Base-by-base conservation (phyloP, 2,888 invertebrate genomes). In the Eupithecia insigniata region DNA sequence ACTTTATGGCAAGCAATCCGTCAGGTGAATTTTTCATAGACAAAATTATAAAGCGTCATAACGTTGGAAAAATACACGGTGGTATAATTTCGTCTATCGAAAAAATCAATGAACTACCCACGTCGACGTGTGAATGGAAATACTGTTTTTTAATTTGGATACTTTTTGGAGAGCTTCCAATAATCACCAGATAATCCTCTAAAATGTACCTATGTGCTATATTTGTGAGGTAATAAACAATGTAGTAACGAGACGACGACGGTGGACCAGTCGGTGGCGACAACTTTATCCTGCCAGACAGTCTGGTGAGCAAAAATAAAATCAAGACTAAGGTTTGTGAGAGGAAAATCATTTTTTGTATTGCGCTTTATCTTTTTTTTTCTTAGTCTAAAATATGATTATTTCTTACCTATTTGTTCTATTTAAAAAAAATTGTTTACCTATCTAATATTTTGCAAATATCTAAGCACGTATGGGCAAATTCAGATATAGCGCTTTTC, bases 191-290 rank as follows among this genome's bases (percentile, higher is more conserved):
- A 80, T 76, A 12, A 79, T 76, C 62, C 10, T 58, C 58, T 65
- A 55, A 66, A 28, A 68, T 67, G 58, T 62, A 39, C 12, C 61
- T 39, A 36, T n/a, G 71, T 64, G 78, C 69, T 83, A 83, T 84
- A 86, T 84, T 84, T 84, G 83, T 83, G 83, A 84, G 80, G 80
- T 76, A 80, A 90, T 91, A 92, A 91, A 91, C 87, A 87, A 83
- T 74, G 76, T 79, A 85, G 86, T 90, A 86, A 85, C 83, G 78
- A 26, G 26, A 79, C 76, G 76, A 76, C 91, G 32, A 18, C 34
- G 32, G 10, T 18, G 34, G 34, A 1, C 18, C n/a, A 78, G 18
- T 1, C 12, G 78, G 67, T 80, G 90, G 76, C 88, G 91, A 91
- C 89, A 90, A 83, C 80, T 89, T 87, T 87, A 90, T 85, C 83